Evolutionary conservation across 1,140 invertebrate genomes (phyloP), one percentile per base, ranked within the genome.

Genomic region (Lordiphosa collinella): DNA sequence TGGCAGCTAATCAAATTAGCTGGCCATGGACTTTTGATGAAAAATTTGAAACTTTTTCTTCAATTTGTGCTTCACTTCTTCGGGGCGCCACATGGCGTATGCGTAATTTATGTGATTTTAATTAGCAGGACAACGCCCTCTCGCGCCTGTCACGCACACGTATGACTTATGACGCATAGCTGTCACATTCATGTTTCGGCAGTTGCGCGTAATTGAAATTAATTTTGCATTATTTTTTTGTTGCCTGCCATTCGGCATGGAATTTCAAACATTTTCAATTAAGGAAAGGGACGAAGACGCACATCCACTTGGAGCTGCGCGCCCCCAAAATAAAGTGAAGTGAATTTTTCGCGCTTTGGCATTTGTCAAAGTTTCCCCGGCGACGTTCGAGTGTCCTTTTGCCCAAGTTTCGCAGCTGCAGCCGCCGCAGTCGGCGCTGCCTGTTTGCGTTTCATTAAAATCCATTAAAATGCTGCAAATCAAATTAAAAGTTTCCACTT

Each of bases 401-500:
- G 35, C 25, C 35, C 53, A 75, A 67, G 29, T 79, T 75, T 54
- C 51, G 31, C 44, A 29, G 35, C 58, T 64, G 53, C 50, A 36
- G 46, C 29, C 55, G 46, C 47, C 51, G 25, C 31, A 25, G 49
- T 38, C 29, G 13, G 34, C 71, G 66, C 60, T 44, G 58, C 62
- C 64, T 80, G 71, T 80, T 75, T 86, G 82, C 82, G 57, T 82
- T 86, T 82, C 79, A 84, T 86, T 86, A 75, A 76, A 76, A 80
- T 80, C 82, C 82, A 86, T 82, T 86, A 76, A 82, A 86, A 86
- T 86, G 71, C 80, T 82, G 80, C 75, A 86, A 86, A 86, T 86
- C 82, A 86, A 86, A 86, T 86, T 86, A 86, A 86, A 86, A 86
- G 82, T 86, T 86, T 86, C 50, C 49, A 68, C 67, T 84, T 62